Percentiles rank a stretch among this genome's conserved stretches.
These are phyloP conservation scores for Sialis lutaria DNA, from an alignment of 2,888 invertebrate species.

Conservation along the genomic window DNA sequence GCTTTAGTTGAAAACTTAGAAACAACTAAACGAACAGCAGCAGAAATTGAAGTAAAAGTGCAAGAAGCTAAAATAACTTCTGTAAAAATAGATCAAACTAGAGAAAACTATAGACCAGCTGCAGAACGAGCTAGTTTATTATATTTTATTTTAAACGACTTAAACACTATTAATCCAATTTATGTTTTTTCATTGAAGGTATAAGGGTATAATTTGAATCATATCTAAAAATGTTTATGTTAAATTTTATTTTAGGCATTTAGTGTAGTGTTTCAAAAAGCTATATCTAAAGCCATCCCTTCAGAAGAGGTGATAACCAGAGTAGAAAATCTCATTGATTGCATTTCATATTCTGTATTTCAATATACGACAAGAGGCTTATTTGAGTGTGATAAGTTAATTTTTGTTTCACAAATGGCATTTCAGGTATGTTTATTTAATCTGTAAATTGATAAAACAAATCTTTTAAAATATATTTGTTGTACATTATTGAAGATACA, in stretches of 20 bases:
- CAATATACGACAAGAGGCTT: conserved; percentile 87
- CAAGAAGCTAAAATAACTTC: conserved; percentile 86
- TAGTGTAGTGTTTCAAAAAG: conserved; percentile 94
- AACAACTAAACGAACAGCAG: conserved; percentile 88
- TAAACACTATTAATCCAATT: conserved; percentile 91
- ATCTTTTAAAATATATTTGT: not conserved
- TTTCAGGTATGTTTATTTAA: conserved; percentile 48
- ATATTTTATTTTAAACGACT: conserved; percentile 88
- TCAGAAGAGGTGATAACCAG: conserved; percentile 60
- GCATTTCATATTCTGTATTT: conserved; percentile 86
- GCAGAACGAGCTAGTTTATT: conserved; percentile 84
- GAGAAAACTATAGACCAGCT: conserved; percentile 76
- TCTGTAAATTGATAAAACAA: not conserved
- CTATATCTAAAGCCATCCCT: conserved; percentile 74
- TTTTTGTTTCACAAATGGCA: conserved; percentile 91
- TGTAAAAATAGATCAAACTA: conserved; percentile 77
- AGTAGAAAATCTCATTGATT: conserved; percentile 81
- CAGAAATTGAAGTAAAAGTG: conserved; percentile 87
- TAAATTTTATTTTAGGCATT: conserved; percentile 48
- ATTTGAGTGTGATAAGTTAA: conserved; percentile 92
- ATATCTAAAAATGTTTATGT: not conserved
- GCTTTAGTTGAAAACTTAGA: conserved; percentile 92
- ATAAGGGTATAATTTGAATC: conserved; percentile 22
- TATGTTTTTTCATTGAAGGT: conserved; percentile 95
- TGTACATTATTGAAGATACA: not conserved